Conservation (phyloP, 1,140 invertebrate genomes). For the Achatina immaculata region DNA sequence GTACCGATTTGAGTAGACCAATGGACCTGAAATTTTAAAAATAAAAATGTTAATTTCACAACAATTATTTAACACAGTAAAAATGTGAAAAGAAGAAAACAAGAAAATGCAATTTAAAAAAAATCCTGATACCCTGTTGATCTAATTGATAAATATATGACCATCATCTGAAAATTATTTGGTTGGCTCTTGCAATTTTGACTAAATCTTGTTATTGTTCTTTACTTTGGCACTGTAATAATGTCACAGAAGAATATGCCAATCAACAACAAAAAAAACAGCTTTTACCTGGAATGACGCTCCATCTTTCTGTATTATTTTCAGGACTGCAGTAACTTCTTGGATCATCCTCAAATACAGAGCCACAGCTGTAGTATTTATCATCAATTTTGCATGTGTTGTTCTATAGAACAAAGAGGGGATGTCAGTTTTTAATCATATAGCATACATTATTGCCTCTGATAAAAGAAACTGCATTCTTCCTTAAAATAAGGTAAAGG, state of each 20-base stretch:
- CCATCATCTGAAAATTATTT: too few species aligned
- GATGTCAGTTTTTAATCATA: neutral
- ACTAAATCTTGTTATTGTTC: too few species aligned
- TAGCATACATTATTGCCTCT: neutral
- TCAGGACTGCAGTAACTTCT: slow-evolving; percentile 44
- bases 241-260: too few species aligned
- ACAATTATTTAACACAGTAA: too few species aligned
- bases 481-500: too few species aligned
- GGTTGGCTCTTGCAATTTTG: too few species aligned
- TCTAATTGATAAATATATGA: neutral
- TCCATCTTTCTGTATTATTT: slow-evolving; percentile 44
- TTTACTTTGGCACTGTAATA: too few species aligned
- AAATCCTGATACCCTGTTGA: neutral
- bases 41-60: too few species aligned
- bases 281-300: slow-evolving; percentile 43
- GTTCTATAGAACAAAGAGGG: slow-evolving; percentile 40
- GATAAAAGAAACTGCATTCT: too few species aligned
- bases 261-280: neutral
- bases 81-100: neutral
- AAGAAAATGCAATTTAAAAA: neutral
- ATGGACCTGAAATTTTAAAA: too few species aligned
- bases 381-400: slow-evolving; percentile 44
- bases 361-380: slow-evolving; percentile 41
- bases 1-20: slow-evolving; percentile 20
- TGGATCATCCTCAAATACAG: slow-evolving; percentile 51